Conservation (phyloP, 2,888 invertebrate species). For the Aspidapion aeneum region DNA sequence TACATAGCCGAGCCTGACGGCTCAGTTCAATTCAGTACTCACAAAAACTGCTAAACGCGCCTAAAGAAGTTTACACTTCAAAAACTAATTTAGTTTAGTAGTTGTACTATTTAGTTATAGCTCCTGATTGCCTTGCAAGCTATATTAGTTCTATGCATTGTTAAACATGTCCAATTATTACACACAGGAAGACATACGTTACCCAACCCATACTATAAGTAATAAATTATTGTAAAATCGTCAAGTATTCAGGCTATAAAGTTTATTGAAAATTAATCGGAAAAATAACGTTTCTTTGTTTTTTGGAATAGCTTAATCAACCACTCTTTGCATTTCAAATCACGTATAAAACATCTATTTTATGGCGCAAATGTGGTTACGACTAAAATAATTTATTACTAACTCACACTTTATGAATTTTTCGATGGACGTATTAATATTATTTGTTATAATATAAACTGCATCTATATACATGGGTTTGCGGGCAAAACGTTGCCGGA, state of each 20-base stretch:
- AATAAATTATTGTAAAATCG: slow-evolving; percentile 1
- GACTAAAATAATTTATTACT: slow-evolving; percentile 1
- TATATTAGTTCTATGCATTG: background rate
- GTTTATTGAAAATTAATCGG: background rate
- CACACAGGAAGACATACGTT: background rate
- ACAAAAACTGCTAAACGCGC: no score
- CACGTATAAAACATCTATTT: background rate
- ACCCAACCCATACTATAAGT: background rate
- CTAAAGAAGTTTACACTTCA: no score
- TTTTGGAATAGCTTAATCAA: slow-evolving; percentile 12
- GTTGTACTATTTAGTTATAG: no score
- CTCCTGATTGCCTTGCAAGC: no score
- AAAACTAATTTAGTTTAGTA: no score
- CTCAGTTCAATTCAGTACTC: no score
- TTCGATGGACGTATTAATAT: background rate
- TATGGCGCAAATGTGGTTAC: slow-evolving; percentile 4
- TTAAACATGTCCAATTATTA: background rate
- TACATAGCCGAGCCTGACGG: no score
- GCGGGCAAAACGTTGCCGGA: no score
- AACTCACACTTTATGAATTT: background rate
- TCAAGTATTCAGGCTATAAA: background rate
- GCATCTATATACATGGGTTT: no score
- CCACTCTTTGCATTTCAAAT: background rate
- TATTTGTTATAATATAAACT: no score
- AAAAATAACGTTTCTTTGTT: slow-evolving; percentile 13